phyloP scores from a whole-genome alignment of 1,140 invertebrate genomes.

The Eciton burchellii region DNA sequence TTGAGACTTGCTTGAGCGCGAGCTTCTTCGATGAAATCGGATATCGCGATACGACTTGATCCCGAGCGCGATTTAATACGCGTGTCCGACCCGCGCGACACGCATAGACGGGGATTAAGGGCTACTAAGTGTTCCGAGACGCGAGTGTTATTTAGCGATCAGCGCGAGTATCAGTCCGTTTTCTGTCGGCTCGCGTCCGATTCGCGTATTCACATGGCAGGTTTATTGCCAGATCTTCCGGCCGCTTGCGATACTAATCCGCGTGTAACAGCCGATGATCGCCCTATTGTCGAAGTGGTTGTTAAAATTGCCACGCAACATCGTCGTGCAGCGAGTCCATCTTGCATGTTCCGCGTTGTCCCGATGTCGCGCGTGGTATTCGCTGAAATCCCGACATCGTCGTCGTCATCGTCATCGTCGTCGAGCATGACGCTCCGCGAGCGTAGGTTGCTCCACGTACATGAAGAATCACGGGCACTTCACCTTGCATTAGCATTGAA shows the following conservation, averaged over 20 bases:
- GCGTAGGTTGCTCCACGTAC: conserved; percentile 65
- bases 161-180: conserved; percentile 57
- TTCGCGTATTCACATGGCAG: conserved; percentile 66
- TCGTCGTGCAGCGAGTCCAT: no score
- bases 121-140: conserved; percentile 75
- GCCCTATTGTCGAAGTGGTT: not conserved
- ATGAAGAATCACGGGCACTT: conserved; percentile 66
- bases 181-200: conserved; percentile 68
- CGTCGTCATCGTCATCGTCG: conserved; percentile 1
- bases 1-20: not conserved
- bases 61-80: conserved; percentile 67
- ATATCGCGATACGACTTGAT: conserved; percentile 54
- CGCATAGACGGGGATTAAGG: conserved; percentile 77
- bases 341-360: no score
- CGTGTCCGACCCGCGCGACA: conserved; percentile 74
- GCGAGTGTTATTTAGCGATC: conserved; percentile 62
- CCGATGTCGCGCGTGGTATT: not conserved
- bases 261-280: not conserved
- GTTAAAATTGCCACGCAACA: no score
- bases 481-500: conserved; percentile 74
- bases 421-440: conserved; percentile 33
- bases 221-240: conserved; percentile 67
- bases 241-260: no score
- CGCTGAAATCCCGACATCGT: conserved; percentile 48
- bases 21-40: conserved; percentile 14